Evolutionary conservation across 2,888 invertebrate species (phyloP), one percentile per base, ranked within the genome.

Genomic region (Sinodicranocentrus sp.): DNA sequence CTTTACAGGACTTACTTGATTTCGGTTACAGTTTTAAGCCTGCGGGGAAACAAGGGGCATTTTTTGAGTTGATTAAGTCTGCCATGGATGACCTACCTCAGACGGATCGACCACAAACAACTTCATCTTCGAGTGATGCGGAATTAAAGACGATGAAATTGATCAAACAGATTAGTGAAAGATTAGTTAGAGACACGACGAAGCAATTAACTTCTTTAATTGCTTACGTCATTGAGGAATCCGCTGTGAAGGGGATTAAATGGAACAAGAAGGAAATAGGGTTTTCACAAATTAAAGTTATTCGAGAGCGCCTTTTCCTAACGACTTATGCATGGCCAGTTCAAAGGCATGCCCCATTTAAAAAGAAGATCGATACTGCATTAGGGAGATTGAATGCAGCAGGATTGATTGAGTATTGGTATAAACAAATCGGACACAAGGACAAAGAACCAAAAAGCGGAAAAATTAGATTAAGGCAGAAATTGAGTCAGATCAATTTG

Each of bases 171-270:
- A 85, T 86, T 44, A 73, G 77, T 44, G 65, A 76, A n/a, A 26
- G 86, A 26, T 28, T 86, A n/a, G 13, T 80, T 10, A 48, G 25
- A 13, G 72, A 71, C 5, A 70, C 54, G n/a, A 19, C 61, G 1
- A 3, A 28, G 23, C 33, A 76, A 15, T 15, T 39, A 1, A 17
- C 44, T 8, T 67, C 77, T 3, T 15, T 54, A 10, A 63, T 87
- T 48, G 88, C 87, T 0, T 87, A 87, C 52, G 82, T 87, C 0
- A 75, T 88, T 0, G 88, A 86, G 28, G 88, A 87, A 44, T 87
- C 87, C 2, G 76, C 85, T 0, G 85, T 88, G 1, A 76, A 84
- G 26, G 72, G 70, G 2, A 76, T 86, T 15, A 78, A 85, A 39
- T 86, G 88, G 86, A 76, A 85, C 15, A 63, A 70, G 17, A 82